Evolutionary conservation across 2,113 vertebrate species (phyloP), one percentile per base, ranked within the genome.

Genomic region (Tyto alba): DNA sequence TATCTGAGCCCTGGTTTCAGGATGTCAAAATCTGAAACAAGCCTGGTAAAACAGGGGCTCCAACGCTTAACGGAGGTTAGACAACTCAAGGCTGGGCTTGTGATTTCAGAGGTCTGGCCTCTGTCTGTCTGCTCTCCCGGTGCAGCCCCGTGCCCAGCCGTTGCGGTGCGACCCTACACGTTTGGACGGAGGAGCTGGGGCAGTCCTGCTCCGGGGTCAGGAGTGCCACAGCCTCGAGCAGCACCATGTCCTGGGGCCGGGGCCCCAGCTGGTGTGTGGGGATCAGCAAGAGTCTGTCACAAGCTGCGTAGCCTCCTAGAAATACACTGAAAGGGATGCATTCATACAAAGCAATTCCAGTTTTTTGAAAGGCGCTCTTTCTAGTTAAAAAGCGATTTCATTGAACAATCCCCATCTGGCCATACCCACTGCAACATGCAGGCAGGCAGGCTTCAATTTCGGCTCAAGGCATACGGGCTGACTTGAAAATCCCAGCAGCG

Each of bases 141-240:
- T 2, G 55, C 81, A 78, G 66, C 3, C 8, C 30, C 0, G 0
- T 30, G 62, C n/a, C 29, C 8, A 23, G n/a, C 17, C 38, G 1
- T 2, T 4, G 43, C 11, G 38, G 18, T 41, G 29, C 0, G 2
- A 50, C 16, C 38, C 59, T 36, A 2, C 13, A 23, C n/a, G n/a
- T 26, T 40, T 16, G 11, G 50, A 17, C 0, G 1, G 29, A 16
- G 17, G 21, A 56, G 25, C 34, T 45, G n/a, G 43, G 22, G 17
- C 62, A 32, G 41, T 5, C 13, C 56, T 60, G 43, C 55, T 50
- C 60, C 25, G 19, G 19, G 7, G 4, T 19, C 53, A 32, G n/a
- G n/a, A 45, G 57, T 27, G 14, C 76, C 34, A 34, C 69, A 74
- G 25, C 48, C 53, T 36, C 3, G 1, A 59, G 38, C 29, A 64